Base-by-base conservation (phyloP, 2,113 vertebrate species). In the Sinocyclocheilus rhinocerous region DNA sequence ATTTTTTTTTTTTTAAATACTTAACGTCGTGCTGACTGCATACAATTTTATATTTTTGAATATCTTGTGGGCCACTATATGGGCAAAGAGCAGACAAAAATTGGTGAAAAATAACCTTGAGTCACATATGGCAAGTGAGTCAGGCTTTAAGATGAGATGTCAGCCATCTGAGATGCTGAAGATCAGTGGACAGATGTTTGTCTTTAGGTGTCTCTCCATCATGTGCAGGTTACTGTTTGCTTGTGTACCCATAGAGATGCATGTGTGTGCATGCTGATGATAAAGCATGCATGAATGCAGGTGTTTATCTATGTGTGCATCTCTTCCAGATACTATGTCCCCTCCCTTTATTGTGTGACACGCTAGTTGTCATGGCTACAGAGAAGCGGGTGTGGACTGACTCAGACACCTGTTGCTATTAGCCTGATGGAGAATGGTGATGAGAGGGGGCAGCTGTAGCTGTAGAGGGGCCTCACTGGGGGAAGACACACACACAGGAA, bases 321-420 rank as follows among this genome's bases (percentile, higher is more conserved):
- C 75, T 78, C 61, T 69, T 59, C 85, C 18, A 45, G 76, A 89
- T 86, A 87, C 42, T 13, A 22, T 48, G 20, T 63, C 65, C 77
- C 86, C 61, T 75, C 61, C 52, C 69, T 78, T 85, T 57, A 78
- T 80, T 39, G 83, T 85, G 22, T 26, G 69, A 90, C 84, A 77
- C 45, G 33, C n/a, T 36, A 57, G 92, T 90, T 91, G 29, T 86
- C 87, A 90, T 92, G 77, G 84, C 63, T 78, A 87, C 86, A 6
- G 72, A 26, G 70, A 87, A 63, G 55, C 50, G 75, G 67, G 65
- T 65, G 24, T 42, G 50, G 81, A 50, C 16, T n/a, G 15, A 36
- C 72, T 36, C 52, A 78, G 85, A 85, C 89, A 89, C 89, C 89
- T 87, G 86, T 86, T 87, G 87, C 88, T 85, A 85, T 89, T 88